A percentile compares a stretch with the other conserved stretches of the same genome.
phyloP scores from a whole-genome alignment of 2,113 vertebrate species.

The Passerina amoena region DNA sequence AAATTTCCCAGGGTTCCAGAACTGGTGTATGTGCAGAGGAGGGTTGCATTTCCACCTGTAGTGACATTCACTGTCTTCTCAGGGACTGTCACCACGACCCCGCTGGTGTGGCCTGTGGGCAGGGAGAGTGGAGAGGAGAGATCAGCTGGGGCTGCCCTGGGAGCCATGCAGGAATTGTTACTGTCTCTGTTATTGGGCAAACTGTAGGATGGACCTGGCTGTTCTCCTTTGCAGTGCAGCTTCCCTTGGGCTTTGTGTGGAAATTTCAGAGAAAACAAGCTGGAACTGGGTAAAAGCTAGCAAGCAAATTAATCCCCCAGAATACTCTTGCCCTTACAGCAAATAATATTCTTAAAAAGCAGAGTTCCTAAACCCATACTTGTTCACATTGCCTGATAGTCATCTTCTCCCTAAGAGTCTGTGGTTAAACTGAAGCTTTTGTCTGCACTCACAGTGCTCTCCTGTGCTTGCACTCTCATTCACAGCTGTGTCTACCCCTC shows the following conservation, averaged over 20 bases:
- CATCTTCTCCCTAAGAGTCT: background rate
- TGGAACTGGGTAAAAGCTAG: background rate
- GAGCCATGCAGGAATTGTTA: accelerated
- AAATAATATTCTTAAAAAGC: background rate
- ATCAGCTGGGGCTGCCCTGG: background rate
- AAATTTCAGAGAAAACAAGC: background rate
- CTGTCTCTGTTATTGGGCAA: accelerated
- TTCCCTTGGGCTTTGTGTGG: background rate
- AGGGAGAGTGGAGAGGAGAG: background rate
- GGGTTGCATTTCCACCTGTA: slow-evolving; percentile 22
- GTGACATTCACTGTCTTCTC: slow-evolving; percentile 54
- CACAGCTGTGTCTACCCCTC: background rate
- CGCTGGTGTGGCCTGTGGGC: slow-evolving; percentile 12
- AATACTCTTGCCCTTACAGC: background rate
- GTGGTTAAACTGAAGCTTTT: background rate
- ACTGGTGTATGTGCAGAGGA: slow-evolving; percentile 41
- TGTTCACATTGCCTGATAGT: background rate
- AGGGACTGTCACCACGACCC: slow-evolving; percentile 24
- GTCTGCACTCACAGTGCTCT: background rate
- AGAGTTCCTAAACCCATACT: background rate
- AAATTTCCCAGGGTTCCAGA: background rate
- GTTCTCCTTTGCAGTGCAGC: background rate
- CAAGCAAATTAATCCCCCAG: background rate
- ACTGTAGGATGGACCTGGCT: accelerated
- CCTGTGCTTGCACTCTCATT: background rate